Evolutionary conservation across 2,797 vertebrate species (phyloP), one percentile per base, ranked within the genome.

Genomic region (Salmo trutta): DNA sequence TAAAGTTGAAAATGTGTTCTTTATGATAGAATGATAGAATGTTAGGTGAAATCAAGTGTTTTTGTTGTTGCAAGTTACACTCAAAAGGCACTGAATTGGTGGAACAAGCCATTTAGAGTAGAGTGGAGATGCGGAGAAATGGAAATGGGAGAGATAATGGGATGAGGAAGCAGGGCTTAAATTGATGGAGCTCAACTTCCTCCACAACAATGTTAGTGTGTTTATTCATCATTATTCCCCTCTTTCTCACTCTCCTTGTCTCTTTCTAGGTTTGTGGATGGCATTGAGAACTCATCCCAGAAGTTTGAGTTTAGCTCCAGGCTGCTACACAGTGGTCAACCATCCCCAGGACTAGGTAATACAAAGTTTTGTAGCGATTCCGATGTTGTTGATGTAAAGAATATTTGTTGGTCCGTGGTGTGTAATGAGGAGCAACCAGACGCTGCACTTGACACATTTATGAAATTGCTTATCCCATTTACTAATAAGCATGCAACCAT

Each of bases 191-290:
- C n/a, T 51, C 41, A n/a, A 21, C 33, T 14, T 41, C 67, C 17
- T 56, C 54, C 54, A 8, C 19, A 15, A 71, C 19, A 53, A 6
- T 53, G 17, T 71, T n/a, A 1, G 27, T 66, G n/a, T 14, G 27
- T 29, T 15, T 16, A 67, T 67, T 47, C 51, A 6, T 75, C 29
- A 72, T 27, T 21, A 52, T 27, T 27, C 31, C 17, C 2, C 19
- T 14, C 17, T 70, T 29, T 79, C 1, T 1, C n/a, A 27, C 81
- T 29, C 65, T 65, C 16, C 31, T 16, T 65, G 36, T 27, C 47
- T 47, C n/a, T n/a, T n/a, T 59, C 68, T 24, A 96, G 95, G 81
- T 95, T 95, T 77, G 95, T 96, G 82, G 95, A 96, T 3, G 95
- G 95, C 65, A 95, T 95, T 16, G 95, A 96, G 88, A 86, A 78